phyloP scores from a whole-genome alignment of 2,113 vertebrate genomes.

The Calidris pugnax region DNA sequence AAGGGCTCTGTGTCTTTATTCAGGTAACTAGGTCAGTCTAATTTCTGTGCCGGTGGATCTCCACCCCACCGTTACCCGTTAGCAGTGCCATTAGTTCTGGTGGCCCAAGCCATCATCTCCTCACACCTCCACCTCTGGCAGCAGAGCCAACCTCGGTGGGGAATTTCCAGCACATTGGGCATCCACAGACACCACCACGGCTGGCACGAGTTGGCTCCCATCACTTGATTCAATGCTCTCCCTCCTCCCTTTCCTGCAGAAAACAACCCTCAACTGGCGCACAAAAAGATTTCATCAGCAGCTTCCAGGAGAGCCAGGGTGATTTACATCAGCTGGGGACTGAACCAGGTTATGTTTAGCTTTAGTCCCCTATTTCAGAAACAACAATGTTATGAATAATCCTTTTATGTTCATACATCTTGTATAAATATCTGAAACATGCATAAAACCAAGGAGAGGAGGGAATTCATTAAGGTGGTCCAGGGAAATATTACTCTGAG shows the following conservation, averaged over 20 bases:
- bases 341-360: slow-evolving; percentile 15
- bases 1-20: neutral
- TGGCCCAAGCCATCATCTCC: neutral
- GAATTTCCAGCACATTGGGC: neutral
- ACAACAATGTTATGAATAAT: slow-evolving; percentile 36
- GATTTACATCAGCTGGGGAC: slow-evolving; percentile 34
- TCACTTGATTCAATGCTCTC: neutral
- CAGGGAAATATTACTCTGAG: neutral
- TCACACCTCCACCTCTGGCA: neutral
- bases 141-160: neutral
- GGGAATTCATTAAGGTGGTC: slow-evolving; percentile 33
- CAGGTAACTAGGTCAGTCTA: neutral
- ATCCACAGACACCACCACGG: neutral
- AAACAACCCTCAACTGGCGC: neutral
- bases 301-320: neutral
- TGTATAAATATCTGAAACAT: slow-evolving; percentile 38
- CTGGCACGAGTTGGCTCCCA: neutral
- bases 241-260: neutral
- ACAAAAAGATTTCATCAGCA: neutral
- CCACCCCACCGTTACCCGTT: neutral
- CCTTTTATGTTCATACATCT: slow-evolving; percentile 43
- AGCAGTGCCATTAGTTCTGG: neutral
- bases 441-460: neutral
- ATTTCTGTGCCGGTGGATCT: neutral
- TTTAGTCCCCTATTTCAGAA: slow-evolving; percentile 30